Evolutionary conservation across 2,888 invertebrate species (phyloP), one percentile per base, ranked within the genome.

Genomic region (Daptonema setosum): DNA sequence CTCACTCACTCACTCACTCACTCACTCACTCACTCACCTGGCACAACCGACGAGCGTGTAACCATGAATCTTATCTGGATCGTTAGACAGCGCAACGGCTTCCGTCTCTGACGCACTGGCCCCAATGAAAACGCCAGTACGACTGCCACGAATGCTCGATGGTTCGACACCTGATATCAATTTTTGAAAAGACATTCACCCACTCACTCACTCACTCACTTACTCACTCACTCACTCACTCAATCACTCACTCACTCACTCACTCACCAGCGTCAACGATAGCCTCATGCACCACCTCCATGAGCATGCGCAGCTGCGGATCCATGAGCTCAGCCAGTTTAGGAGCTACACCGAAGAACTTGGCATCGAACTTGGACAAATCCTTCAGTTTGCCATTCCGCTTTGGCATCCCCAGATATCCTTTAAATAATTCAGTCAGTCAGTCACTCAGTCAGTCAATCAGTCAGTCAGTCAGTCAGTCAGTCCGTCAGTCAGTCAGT

Each of bases 111-210:
- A 82, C 61, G 80, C 80, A 57, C 85, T 86, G 22, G 84, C 86
- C 59, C 93, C 95, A 62, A 95, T 80, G 74, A 83, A 97, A 1
- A 95, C 95, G 61, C 93, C 95, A 54, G 90, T 91, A 67, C 80
- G 83, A 11, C 82, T 79, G 56, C 95, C 95, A 64, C 84, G 79
- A 55, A 90, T n/a, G n/a, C n/a, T n/a, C n/a, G n/a, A n/a, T n/a
- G n/a, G n/a, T n/a, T n/a, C n/a, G n/a, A n/a, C n/a, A n/a, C n/a
- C n/a, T n/a, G n/a, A n/a, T n/a, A n/a, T n/a, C n/a, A n/a, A n/a
- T n/a, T n/a, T n/a, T n/a, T n/a, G n/a, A n/a, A n/a, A n/a, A n/a
- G n/a, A n/a, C n/a, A n/a, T n/a, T n/a, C n/a, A n/a, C n/a, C n/a
- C n/a, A n/a, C n/a, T n/a, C n/a, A n/a, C n/a, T n/a, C n/a, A n/a